Percentiles rank a stretch among this genome's conserved stretches.
phyloP scores from a whole-genome alignment of 2,888 invertebrate species.

The Amphipyra berbera region DNA sequence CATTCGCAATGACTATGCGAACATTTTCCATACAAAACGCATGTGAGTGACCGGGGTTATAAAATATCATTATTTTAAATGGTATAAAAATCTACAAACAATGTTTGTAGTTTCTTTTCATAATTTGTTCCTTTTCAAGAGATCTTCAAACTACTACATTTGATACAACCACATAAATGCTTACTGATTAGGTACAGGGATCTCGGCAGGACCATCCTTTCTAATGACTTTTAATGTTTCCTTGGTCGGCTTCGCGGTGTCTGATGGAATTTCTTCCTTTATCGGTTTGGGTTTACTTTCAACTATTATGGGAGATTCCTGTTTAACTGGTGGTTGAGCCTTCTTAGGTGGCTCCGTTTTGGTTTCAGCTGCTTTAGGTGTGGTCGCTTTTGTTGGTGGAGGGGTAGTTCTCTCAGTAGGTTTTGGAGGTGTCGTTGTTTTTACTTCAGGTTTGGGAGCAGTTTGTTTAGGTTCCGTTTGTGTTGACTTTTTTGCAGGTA shows the following conservation, averaged over 20 bases:
- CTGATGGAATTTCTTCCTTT: slow-evolving; percentile 87
- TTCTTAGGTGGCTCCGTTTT: slow-evolving; percentile 45
- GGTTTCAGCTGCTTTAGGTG: slow-evolving; percentile 16
- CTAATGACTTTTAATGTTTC: slow-evolving; percentile 91
- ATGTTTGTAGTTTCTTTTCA: slow-evolving; percentile 27
- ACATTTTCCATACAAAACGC: too few species aligned
- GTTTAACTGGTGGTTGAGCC: slow-evolving; percentile 35
- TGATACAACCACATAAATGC: slow-evolving; percentile 47
- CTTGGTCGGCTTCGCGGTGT: slow-evolving; percentile 86
- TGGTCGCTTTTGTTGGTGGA: slow-evolving; percentile 27
- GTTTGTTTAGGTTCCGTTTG: slow-evolving; percentile 30
- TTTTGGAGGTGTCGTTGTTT: slow-evolving; percentile 54
- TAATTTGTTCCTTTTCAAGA: slow-evolving; percentile 54
- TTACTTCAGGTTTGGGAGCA: slow-evolving; percentile 48
- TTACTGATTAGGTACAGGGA: slow-evolving; percentile 79
- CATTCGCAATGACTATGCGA: too few species aligned
- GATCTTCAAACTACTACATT: slow-evolving; percentile 49
- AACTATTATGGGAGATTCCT: slow-evolving; percentile 46
- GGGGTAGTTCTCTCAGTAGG: slow-evolving; percentile 39
- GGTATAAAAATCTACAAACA: slow-evolving; percentile 48
- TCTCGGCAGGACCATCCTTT: slow-evolving; percentile 88
- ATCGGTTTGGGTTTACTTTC: slow-evolving; percentile 76
- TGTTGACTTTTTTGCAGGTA: slow-evolving; percentile 20
- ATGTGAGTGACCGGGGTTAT: too few species aligned
- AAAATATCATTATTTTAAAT: slow-evolving; percentile 21